These are phyloP conservation scores for Merluccius polli DNA, from an alignment of 2,797 vertebrate genomes.

Conservation along the genomic window DNA sequence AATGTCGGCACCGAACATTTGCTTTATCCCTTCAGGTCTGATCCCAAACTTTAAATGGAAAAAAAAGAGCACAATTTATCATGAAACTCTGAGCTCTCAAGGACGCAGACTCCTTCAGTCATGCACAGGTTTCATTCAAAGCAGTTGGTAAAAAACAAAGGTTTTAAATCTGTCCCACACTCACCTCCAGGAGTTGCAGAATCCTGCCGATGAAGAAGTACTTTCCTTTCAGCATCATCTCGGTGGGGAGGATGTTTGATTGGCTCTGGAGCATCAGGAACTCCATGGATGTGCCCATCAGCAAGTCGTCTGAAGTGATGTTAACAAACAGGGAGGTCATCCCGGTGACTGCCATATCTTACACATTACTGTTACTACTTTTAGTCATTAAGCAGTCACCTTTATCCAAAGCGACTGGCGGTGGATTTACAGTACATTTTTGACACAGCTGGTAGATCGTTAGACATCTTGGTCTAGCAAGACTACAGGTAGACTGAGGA, in stretches of 20 bases:
- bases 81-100: background rate
- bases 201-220: constrained; percentile 72
- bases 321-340: constrained; percentile 14
- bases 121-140: background rate
- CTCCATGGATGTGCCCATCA: constrained; percentile 69
- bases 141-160: background rate
- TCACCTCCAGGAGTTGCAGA: constrained; percentile 79
- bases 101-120: background rate
- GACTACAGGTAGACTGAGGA: background rate
- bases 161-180: background rate
- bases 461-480: background rate
- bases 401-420: background rate
- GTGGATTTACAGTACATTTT: background rate
- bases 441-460: background rate
- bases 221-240: constrained; percentile 68
- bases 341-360: background rate
- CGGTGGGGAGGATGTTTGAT: constrained; percentile 70
- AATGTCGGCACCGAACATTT: constrained; percentile 59
- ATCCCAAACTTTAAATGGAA: constrained; percentile 69
- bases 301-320: constrained; percentile 62
- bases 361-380: background rate
- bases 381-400: background rate
- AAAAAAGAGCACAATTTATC: background rate
- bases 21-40: constrained; percentile 72
- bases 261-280: constrained; percentile 72